Percentiles rank a stretch among this genome's conserved stretches.
Conservation (phyloP, 2,888 invertebrate genomes). For the Coleophora flavipennella region DNA sequence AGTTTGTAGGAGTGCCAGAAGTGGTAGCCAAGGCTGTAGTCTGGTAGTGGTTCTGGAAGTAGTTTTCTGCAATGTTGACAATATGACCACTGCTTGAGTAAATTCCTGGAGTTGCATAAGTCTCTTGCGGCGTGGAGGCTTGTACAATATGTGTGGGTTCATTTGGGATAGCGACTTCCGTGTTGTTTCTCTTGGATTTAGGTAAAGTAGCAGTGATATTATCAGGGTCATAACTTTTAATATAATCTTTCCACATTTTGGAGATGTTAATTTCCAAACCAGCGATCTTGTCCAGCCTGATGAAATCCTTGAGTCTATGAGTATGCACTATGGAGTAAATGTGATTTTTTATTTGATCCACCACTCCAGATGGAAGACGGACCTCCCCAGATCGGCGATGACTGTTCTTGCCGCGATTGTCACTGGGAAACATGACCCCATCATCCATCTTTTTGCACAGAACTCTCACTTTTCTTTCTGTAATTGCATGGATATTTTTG, state of each 20-base stretch:
- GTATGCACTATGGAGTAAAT: constrained; percentile 69
- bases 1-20: constrained; percentile 41
- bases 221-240: constrained; percentile 68
- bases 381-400: constrained; percentile 66
- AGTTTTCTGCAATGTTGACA: constrained; percentile 65
- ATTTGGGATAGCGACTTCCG: constrained; percentile 35
- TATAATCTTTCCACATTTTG: constrained; percentile 73
- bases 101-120: constrained; percentile 39
- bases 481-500: constrained; percentile 72
- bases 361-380: constrained; percentile 57
- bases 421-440: constrained; percentile 72
- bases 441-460: constrained; percentile 74
- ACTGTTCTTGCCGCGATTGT: constrained; percentile 70
- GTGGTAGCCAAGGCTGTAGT: constrained; percentile 43
- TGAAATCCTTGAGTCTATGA: constrained; percentile 65
- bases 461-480: constrained; percentile 70
- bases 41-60: constrained; percentile 65
- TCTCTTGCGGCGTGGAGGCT: constrained; percentile 37
- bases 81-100: constrained; percentile 64
- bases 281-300: constrained; percentile 67
- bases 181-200: constrained; percentile 54
- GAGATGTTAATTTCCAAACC: constrained; percentile 72
- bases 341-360: constrained; percentile 69
- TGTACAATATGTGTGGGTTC: constrained; percentile 27
- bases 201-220: constrained; percentile 64